phyloP scores from a whole-genome alignment of 2,113 vertebrate species.

The Rhynchomys soricoides region DNA sequence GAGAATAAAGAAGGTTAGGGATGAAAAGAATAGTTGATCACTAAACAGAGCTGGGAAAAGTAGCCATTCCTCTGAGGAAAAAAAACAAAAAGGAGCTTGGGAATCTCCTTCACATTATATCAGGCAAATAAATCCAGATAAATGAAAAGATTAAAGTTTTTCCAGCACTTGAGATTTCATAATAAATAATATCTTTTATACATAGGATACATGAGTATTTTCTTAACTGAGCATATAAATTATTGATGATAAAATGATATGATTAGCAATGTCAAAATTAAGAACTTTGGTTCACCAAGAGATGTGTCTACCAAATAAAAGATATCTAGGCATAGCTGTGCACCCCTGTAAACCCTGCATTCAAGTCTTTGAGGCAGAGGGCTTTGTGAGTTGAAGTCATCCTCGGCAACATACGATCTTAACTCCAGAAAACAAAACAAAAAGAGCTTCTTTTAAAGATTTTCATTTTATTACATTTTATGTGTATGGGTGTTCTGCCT shows the following conservation, averaged over 20 bases:
- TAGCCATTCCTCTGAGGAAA: not conserved
- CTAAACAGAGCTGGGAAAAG: not conserved
- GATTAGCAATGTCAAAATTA: not conserved
- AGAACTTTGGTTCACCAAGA: slow-evolving; percentile 28
- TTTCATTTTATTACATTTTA: not conserved
- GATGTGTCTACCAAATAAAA: slow-evolving; percentile 14
- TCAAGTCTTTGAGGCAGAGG: not conserved
- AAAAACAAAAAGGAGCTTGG: not conserved
- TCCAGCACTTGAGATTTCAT: not conserved
- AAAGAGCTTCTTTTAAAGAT: not conserved
- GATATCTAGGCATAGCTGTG: not conserved
- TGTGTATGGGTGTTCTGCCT: not conserved
- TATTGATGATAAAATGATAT: not conserved
- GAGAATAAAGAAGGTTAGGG: not conserved
- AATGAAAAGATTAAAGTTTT: not conserved
- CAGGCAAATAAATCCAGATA: not conserved
- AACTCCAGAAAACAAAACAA: not conserved
- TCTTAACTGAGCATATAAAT: not conserved
- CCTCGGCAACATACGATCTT: not conserved
- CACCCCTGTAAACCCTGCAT: not conserved
- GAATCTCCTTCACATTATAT: not conserved
- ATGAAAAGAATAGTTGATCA: not conserved
- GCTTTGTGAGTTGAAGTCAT: not conserved
- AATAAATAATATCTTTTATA: not conserved
- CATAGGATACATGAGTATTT: not conserved